Conservation (phyloP, 2,113 vertebrate species). For the Mesembrinibis cayennensis region DNA sequence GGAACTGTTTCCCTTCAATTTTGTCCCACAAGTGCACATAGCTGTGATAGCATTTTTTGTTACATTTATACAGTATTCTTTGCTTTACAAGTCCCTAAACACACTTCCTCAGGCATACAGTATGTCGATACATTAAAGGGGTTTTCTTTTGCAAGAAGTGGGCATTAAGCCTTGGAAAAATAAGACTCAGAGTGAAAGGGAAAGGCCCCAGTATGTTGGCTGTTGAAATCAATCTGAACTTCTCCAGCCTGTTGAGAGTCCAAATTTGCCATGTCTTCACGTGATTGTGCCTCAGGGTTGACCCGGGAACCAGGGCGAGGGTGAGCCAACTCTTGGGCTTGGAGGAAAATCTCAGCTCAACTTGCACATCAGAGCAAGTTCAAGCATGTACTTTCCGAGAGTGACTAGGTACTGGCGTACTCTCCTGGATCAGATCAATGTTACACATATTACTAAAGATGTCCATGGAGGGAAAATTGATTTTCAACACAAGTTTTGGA, state of each 20-base stretch:
- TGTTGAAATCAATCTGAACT: not conserved
- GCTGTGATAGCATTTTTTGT: not conserved
- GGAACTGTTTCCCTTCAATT: not conserved
- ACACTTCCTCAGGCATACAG: not conserved
- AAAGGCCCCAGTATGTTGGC: not conserved
- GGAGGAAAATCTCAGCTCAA: not conserved
- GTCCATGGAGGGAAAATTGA: not conserved
- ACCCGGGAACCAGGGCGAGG: accelerated
- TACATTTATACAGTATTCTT: not conserved
- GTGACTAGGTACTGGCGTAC: not conserved
- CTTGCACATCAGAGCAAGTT: not conserved
- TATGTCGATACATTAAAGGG: not conserved
- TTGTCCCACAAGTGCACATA: not conserved
- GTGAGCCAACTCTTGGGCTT: not conserved
- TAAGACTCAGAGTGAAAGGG: not conserved
- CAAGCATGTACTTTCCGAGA: not conserved
- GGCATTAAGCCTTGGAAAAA: not conserved
- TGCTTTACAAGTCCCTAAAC: not conserved
- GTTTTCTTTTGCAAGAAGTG: not conserved
- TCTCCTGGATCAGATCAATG: not conserved
- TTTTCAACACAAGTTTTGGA: not conserved
- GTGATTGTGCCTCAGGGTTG: not conserved
- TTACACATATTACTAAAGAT: not conserved
- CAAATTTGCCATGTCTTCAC: not conserved
- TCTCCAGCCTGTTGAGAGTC: not conserved